Conservation (phyloP, 2,888 invertebrate genomes). For the Drosophila meridionalis region DNA sequence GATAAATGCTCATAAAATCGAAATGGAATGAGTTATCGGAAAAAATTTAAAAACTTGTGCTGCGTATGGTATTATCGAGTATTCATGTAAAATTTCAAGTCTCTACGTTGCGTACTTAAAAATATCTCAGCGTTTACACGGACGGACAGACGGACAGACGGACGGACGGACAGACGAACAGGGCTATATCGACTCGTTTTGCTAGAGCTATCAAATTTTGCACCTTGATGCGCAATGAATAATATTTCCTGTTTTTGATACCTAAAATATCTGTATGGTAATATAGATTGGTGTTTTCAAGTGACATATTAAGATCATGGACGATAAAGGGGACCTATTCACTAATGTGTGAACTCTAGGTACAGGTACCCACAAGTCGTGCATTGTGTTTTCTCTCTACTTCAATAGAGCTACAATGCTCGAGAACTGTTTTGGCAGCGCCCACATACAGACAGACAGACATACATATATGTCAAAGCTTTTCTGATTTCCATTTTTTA, state of each 20-base stretch:
- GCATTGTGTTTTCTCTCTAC: not conserved
- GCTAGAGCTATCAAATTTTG: not conserved
- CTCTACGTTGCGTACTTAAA: no score
- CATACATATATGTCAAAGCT: slow-evolving; percentile 26
- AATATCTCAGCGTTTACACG: no score
- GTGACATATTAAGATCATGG: not conserved
- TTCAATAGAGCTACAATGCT: slow-evolving; percentile 3
- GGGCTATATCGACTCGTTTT: no score
- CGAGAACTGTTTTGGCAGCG: slow-evolving; percentile 29
- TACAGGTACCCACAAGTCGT: not conserved
- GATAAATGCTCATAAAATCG: no score
- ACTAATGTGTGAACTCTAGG: not conserved
- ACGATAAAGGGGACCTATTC: not conserved
- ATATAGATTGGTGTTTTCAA: not conserved
- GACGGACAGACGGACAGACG: no score
- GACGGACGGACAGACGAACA: no score
- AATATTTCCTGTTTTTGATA: not conserved
- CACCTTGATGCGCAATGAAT: not conserved
- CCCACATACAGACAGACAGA: slow-evolving; percentile 18
- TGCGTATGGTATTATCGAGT: no score
- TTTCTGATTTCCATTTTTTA: slow-evolving; percentile 61
- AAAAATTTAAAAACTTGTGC: no score
- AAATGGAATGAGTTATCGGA: no score
- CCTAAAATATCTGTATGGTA: not conserved
- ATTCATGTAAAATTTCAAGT: no score